These are phyloP conservation scores for Parasteatoda lunata DNA, from an alignment of 2,888 invertebrate species.

Conservation along the genomic window DNA sequence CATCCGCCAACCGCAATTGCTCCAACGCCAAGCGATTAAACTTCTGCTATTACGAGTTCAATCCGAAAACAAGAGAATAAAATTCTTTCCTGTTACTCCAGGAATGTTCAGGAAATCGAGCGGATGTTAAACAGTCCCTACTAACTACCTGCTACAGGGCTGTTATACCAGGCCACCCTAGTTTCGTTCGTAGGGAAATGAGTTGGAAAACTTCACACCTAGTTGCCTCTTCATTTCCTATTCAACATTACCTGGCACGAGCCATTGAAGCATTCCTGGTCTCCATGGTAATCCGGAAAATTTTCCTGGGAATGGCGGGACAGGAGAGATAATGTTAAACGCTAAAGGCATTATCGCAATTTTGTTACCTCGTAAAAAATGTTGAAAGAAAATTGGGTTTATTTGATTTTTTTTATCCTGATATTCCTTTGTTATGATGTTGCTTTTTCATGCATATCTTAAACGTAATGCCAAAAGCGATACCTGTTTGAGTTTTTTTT, in stretches of 20 bases:
- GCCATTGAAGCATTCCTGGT: conserved; percentile 22
- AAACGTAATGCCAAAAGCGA: too few species aligned
- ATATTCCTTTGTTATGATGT: too few species aligned
- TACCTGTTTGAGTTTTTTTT: too few species aligned
- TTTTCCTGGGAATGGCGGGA: conserved; percentile 22
- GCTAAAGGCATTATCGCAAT: conserved; percentile 40
- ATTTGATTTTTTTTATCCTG: too few species aligned
- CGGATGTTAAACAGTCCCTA: background rate
- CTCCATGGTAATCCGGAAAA: conserved; percentile 36
- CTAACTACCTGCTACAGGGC: background rate
- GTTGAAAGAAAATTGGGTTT: too few species aligned
- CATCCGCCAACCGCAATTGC: background rate
- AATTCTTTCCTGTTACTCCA: background rate
- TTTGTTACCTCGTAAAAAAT: conserved; percentile 3
- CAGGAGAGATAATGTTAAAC: conserved; percentile 6
- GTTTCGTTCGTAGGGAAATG: conserved; percentile 39
- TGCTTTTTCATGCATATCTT: too few species aligned
- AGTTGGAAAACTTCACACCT: conserved; percentile 61
- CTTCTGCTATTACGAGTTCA: conserved; percentile 6
- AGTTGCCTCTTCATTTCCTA: conserved; percentile 56
- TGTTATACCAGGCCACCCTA: conserved; percentile 18
- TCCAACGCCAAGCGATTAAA: conserved; percentile 6
- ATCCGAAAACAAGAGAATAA: background rate
- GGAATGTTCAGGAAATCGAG: conserved; percentile 30
- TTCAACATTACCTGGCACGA: conserved; percentile 36